Conservation (phyloP, 1,140 invertebrate genomes). For the Aplysia californica region DNA sequence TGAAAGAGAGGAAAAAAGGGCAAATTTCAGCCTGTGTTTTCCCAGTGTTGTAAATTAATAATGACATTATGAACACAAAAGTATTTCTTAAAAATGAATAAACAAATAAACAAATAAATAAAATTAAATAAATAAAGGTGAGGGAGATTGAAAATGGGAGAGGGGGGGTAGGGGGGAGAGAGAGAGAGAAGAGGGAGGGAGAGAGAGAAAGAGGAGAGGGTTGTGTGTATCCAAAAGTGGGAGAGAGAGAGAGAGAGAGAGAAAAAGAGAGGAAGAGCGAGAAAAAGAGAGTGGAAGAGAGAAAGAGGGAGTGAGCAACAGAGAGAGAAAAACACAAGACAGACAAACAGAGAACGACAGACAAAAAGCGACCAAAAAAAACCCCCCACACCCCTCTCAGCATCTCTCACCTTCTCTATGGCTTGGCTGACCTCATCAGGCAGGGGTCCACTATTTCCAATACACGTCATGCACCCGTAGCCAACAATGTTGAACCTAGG, state of each 20-base stretch:
- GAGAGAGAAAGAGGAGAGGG: not conserved
- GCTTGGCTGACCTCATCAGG: constrained; percentile 90
- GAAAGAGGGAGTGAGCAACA: no score
- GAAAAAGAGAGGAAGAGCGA: not conserved
- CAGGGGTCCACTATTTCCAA: constrained; percentile 96
- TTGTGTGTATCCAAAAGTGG: no score
- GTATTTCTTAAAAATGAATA: no score
- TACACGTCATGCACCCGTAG: constrained; percentile 99
- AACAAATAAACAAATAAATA: not conserved
- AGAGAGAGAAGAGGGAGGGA: not conserved
- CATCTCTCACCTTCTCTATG: constrained; percentile 85
- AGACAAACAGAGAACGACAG: no score
- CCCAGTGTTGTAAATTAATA: no score
- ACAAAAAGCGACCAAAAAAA: no score
- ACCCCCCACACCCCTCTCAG: no score
- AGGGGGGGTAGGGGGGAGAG: not conserved
- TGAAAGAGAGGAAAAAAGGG: constrained; percentile 37
- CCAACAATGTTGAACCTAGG: constrained; percentile 87
- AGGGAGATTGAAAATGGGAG: not conserved
- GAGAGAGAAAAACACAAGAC: no score
- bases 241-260: not conserved
- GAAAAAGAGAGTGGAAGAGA: not conserved
- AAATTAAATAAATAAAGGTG: not conserved
- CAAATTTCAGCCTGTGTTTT: no score
- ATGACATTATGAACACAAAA: no score